Evolutionary conservation across 1,140 invertebrate species (phyloP), one percentile per base, ranked within the genome.

Genomic region (Dryas iulia): DNA sequence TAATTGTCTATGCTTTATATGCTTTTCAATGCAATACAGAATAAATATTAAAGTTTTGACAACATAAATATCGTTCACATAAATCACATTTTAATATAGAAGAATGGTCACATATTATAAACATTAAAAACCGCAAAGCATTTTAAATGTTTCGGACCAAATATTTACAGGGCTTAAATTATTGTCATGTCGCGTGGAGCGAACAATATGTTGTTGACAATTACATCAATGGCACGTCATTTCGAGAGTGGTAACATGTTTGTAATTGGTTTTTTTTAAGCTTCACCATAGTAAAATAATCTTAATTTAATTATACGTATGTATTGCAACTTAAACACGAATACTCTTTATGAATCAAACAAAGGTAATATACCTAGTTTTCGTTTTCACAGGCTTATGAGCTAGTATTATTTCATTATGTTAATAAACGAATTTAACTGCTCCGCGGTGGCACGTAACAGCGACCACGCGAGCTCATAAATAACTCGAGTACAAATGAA

Each of bases 401-500:
- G 54, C 25, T 65, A 58, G 30, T 56, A 73, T 66, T 70, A 60
- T 65, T 72, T 64, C 59, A 72, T 73, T 73, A 69, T 69, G 69
- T 72, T 81, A 80, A 82, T 81, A 85, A 81, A 85, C 77, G 81
- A 77, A 79, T 82, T 82, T 77, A 82, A 81, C 59, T 67, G 66
- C 67, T 84, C 72, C 71, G 73, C 76, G 67, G 77, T 52, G 61
- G 66, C 64, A 67, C 62, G 72, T 77, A 71, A 68, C 47, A 35
- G 67, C 61, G 61, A 72, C 76, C 84, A 85, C 82, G 80, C 81
- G 76, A 81, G 52, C 65, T 78, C 78, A 82, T 87, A 86, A 87
- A 87, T 87, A 82, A 86, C 82, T 65, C 58, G 33, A 30, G 71
- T 69, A 66, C 77, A 82, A 87, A 84, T 86, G 82, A 87, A 87